These are phyloP conservation scores for Polymixis flavicincta DNA, from an alignment of 2,888 invertebrate genomes.

Conservation along the genomic window DNA sequence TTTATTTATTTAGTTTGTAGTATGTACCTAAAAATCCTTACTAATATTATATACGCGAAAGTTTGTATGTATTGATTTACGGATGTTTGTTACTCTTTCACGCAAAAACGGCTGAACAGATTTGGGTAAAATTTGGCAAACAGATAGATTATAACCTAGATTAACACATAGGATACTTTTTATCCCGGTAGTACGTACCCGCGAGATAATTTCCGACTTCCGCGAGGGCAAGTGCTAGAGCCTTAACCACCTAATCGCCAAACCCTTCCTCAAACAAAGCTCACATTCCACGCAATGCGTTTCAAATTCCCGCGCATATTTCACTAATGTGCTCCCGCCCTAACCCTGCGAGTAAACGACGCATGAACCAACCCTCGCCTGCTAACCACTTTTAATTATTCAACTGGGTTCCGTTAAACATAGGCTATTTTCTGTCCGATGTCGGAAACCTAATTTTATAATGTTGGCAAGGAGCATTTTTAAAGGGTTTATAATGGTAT, in stretches of 20 bases:
- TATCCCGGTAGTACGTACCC: too few species aligned
- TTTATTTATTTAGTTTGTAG: too few species aligned
- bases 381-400: conserved; percentile 71
- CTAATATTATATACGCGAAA: too few species aligned
- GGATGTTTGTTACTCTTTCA: too few species aligned
- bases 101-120: too few species aligned
- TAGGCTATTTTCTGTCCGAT: conserved; percentile 57
- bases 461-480: conserved; percentile 52
- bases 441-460: conserved; percentile 60
- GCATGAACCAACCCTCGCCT: conserved; percentile 58
- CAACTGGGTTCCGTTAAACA: conserved; percentile 65
- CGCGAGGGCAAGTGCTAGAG: too few species aligned
- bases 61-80: too few species aligned
- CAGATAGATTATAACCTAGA: too few species aligned
- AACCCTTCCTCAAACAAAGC: conserved; percentile 13
- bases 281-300: conserved; percentile 13
- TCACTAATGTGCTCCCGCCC: conserved; percentile 8
- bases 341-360: conserved; percentile 61
- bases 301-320: conserved; percentile 28
- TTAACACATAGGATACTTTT: too few species aligned
- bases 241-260: neutral
- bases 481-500: conserved; percentile 41
- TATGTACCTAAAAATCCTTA: too few species aligned
- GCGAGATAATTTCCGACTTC: too few species aligned
- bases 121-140: too few species aligned